Evolutionary conservation across 2,888 invertebrate species (phyloP), one percentile per base, ranked within the genome.

Genomic region (Polyommatus iphigenia): DNA sequence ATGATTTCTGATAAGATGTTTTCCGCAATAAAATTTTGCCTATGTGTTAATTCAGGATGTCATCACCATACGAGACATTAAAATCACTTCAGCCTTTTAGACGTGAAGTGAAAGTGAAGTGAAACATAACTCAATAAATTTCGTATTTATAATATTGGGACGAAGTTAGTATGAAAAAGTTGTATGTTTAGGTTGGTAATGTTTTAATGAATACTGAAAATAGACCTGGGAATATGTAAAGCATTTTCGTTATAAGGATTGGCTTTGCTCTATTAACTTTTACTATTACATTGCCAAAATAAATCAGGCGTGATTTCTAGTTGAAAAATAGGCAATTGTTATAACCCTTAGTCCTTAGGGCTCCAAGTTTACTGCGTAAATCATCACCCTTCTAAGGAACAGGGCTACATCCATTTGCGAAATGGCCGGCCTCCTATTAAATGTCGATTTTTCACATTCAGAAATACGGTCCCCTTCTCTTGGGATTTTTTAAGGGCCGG

Each of bases 381-480:
- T 87, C 87, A 87, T 87, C 87, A 84, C 86, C 86, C 86, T 83
- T 83, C 83, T 78, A 81, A 82, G 83, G 81, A 81, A 82, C 81
- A 82, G 82, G 81, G 80, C 80, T 81, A 82, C 82, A 84, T 83
- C 87, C 86, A 86, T 88, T 87, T 87, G 85, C 85, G 85, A 87
- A 87, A 87, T 86, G 85, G 91, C 90, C 89, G 86, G 85, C 85
- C 88, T 87, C 88, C 93, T 92, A 92, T 92, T 93, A 92, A 93
- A 93, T 89, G 90, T 88, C 92, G 89, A 93, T 93, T 92, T 92
- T 91, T 93, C 92, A 92, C 89, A 86, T 88, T 83, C 85, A 84
- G 81, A 81, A 85, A 82, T 82, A 82, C 83, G 81, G 83, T 82
- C 84, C 84, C 85, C 83, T 82, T 80, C 85, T 81, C 79, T 81